Evolutionary conservation across 2,888 invertebrate species (phyloP).

Genomic region (Conops quadrifasciatus): DNA sequence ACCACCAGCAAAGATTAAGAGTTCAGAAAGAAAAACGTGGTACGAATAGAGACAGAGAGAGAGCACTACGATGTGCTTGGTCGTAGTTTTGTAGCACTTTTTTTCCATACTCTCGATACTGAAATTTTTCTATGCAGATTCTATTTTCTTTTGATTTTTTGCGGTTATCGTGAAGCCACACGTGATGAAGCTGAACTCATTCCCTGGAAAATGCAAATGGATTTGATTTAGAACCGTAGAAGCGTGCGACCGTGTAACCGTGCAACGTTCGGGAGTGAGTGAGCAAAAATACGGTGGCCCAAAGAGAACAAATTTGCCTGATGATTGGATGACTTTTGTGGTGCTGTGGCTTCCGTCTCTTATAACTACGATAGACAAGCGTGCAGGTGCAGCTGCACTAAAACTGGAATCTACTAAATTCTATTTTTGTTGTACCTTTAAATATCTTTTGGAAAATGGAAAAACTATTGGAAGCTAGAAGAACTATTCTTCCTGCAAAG

Average conservation of each 20-base stretch:
- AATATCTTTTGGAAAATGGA: no score
- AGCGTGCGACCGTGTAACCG: background rate
- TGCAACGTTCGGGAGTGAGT: background rate
- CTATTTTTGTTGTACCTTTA: no score
- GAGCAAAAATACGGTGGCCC: background rate
- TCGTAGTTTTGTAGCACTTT: no score
- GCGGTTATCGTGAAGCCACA: constrained; percentile 43
- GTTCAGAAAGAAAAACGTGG: background rate
- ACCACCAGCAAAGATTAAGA: background rate
- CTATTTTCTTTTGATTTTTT: constrained; percentile 55
- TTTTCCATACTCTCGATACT: no score
- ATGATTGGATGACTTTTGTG: background rate
- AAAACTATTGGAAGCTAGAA: no score
- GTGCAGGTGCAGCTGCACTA: no score
- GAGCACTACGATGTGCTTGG: no score
- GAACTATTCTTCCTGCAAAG: no score
- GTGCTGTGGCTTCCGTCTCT: no score
- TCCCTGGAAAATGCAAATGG: constrained; percentile 15
- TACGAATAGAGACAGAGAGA: no score
- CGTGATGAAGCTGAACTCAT: background rate
- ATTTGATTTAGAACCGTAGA: constrained; percentile 27
- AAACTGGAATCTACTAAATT: no score
- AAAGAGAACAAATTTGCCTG: background rate
- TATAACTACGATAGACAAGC: no score
- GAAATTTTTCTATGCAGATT: constrained; percentile 49